Percentiles rank a stretch among this genome's conserved stretches.
Evolutionary conservation across 2,888 invertebrate genomes (phyloP).

Genomic region (Cephus rjabovi): DNA sequence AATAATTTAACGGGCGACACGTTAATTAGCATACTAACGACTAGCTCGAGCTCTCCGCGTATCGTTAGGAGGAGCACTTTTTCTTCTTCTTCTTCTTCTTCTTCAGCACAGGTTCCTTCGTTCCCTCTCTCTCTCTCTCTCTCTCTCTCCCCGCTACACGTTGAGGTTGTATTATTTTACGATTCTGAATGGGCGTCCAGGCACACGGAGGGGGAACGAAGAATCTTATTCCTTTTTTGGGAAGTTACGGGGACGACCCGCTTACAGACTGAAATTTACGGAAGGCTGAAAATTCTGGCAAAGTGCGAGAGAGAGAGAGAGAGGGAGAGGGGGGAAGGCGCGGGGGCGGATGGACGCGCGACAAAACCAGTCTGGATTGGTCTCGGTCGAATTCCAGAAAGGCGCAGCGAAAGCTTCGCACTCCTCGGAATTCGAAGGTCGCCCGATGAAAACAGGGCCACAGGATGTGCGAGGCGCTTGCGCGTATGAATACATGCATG

Average conservation of each 20-base stretch:
- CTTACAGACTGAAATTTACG: neutral
- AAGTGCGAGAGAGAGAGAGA: neutral
- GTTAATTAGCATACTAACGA: constrained; percentile 65
- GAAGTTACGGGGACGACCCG: neutral
- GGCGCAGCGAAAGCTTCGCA: neutral
- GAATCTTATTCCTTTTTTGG: neutral
- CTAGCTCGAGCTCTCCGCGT: constrained; percentile 51
- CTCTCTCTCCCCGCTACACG: neutral
- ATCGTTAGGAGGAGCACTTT: neutral
- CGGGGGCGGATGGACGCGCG: neutral
- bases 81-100: neutral
- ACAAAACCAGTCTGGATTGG: neutral
- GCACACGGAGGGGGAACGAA: neutral
- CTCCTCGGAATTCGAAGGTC: neutral
- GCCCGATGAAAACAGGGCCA: neutral
- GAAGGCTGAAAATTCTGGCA: neutral
- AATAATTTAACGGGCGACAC: constrained; percentile 54
- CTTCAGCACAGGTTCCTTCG: neutral
- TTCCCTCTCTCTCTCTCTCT: neutral
- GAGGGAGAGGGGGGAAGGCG: neutral
- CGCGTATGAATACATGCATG: neutral
- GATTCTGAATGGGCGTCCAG: neutral
- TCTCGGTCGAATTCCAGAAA: neutral
- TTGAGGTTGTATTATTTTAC: neutral
- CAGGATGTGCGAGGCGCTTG: neutral